Percentiles rank a stretch among this genome's conserved stretches.
phyloP scores from a whole-genome alignment of 2,888 invertebrate genomes.

The Drosophila greeni region DNA sequence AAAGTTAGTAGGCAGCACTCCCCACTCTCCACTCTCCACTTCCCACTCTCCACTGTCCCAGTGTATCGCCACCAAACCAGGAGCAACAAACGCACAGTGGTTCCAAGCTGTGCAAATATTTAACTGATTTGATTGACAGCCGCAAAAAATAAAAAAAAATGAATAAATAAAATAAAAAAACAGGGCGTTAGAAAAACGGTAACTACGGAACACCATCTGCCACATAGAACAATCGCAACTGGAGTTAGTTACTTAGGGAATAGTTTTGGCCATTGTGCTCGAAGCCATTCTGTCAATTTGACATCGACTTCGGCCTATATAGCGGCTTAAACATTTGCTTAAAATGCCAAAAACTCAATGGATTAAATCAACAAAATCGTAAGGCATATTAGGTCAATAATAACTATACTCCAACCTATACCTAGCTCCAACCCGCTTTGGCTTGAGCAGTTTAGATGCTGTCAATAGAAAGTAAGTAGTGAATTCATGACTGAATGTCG shows the following conservation, averaged over 20 bases:
- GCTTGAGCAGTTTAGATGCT: neutral
- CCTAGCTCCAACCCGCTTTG: neutral
- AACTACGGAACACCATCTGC: constrained; percentile 16
- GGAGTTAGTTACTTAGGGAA: constrained; percentile 15
- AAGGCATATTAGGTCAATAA: neutral
- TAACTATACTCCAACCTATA: neutral
- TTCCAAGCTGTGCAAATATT: constrained; percentile 28
- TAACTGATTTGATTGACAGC: constrained; percentile 33
- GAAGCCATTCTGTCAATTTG: neutral
- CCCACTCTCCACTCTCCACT: neutral
- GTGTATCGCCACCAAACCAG: constrained; percentile 16
- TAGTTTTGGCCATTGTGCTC: constrained; percentile 15
- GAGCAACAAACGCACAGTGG: constrained; percentile 41
- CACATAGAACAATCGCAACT: constrained; percentile 14
- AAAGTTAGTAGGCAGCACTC: constrained; percentile 22
- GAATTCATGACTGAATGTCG: neutral
- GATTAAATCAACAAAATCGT: constrained; percentile 14
- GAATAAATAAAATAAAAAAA: neutral
- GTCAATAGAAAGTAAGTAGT: neutral
- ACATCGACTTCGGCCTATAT: constrained; percentile 5
- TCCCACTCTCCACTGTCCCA: constrained; percentile 10
- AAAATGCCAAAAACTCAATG: constrained; percentile 3
- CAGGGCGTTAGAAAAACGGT: neutral
- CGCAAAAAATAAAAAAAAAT: neutral
- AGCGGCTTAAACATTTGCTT: constrained; percentile 15